phyloP scores from a whole-genome alignment of 2,888 invertebrate species.

The Drosophila pseudotalamancana region DNA sequence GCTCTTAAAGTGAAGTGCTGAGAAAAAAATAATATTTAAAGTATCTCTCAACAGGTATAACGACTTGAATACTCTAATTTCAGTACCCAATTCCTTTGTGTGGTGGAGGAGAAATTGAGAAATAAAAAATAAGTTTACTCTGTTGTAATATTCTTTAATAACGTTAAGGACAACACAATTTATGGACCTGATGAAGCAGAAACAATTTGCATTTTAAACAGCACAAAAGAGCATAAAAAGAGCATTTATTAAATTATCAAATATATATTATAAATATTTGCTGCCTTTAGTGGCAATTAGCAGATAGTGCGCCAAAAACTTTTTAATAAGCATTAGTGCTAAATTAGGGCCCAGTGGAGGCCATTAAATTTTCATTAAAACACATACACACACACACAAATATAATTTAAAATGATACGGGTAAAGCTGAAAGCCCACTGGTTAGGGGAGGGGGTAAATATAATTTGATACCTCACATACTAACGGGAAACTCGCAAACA shows the following conservation, averaged over 20 bases:
- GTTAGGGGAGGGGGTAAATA: neutral
- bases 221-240: neutral
- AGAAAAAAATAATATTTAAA: conserved; percentile 2
- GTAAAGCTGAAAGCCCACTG: neutral
- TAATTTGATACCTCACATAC: conserved; percentile 49
- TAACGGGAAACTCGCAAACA: conserved; percentile 54
- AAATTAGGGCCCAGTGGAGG: conserved; percentile 26
- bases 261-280: conserved; percentile 13
- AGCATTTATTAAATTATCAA: conserved; percentile 4
- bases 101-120: neutral
- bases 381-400: conserved; percentile 1
- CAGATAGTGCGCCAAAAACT: conserved; percentile 42
- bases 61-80: neutral
- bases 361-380: conserved; percentile 40
- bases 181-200: neutral
- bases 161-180: too few species aligned
- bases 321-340: conserved; percentile 63
- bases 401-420: conserved; percentile 21
- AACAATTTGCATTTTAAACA: too few species aligned
- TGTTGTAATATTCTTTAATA: too few species aligned
- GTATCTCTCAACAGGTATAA: neutral
- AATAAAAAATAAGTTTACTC: too few species aligned
- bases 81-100: neutral
- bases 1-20: conserved; percentile 17
- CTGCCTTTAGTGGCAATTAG: conserved; percentile 33